Evolutionary conservation across 2,888 invertebrate genomes (phyloP).

Genomic region (Netelia virgata): DNA sequence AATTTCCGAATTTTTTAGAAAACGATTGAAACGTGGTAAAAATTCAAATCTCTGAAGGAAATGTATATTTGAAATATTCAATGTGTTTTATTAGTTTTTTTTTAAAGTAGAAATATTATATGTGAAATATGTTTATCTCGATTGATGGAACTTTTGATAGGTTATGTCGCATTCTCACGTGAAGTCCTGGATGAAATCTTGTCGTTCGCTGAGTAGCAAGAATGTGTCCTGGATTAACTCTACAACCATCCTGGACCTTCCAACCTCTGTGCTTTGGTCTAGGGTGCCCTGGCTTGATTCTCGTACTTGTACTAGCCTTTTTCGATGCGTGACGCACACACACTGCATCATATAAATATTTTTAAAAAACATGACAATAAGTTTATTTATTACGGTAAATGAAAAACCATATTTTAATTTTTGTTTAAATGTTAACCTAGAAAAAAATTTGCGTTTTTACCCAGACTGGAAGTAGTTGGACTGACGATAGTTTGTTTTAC

Average conservation of each 20-base stretch:
- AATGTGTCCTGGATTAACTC: slow-evolving; percentile 89
- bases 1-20: too few relatives aligned
- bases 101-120: too few relatives aligned
- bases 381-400: background rate
- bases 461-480: slow-evolving; percentile 36
- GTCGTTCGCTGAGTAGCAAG: slow-evolving; percentile 89
- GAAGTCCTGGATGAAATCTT: slow-evolving; percentile 92
- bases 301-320: slow-evolving; percentile 90
- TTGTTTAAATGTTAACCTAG: slow-evolving; percentile 17
- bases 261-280: slow-evolving; percentile 92
- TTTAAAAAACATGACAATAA: background rate
- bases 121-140: too few relatives aligned
- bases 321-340: slow-evolving; percentile 89
- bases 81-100: too few relatives aligned
- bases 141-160: too few relatives aligned
- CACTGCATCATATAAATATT: slow-evolving; percentile 78
- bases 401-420: background rate
- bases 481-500: slow-evolving; percentile 54
- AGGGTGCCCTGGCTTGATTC: slow-evolving; percentile 87
- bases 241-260: slow-evolving; percentile 90
- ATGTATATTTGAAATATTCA: too few relatives aligned
- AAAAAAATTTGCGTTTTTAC: slow-evolving; percentile 46
- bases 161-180: slow-evolving; percentile 86
- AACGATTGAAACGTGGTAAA: too few relatives aligned
- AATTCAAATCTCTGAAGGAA: too few relatives aligned